These are phyloP conservation scores for Chascanopsetta lugubris DNA, from an alignment of 2,113 vertebrate species.

Conservation along the genomic window DNA sequence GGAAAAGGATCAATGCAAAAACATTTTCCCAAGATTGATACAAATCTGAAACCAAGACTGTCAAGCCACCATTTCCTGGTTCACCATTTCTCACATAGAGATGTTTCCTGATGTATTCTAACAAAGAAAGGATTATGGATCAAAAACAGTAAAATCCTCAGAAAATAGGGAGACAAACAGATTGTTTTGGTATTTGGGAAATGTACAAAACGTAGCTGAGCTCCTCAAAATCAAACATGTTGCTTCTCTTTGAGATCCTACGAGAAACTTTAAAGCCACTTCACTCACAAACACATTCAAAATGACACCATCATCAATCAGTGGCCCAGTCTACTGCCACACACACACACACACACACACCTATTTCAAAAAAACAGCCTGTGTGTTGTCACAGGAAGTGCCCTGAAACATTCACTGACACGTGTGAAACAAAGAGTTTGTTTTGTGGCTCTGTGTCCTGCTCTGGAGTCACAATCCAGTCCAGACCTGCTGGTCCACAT, in stretches of 20 bases:
- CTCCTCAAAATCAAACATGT: background rate
- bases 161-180: too few relatives aligned
- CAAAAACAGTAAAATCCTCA: too few relatives aligned
- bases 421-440: background rate
- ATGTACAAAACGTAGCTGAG: too few relatives aligned
- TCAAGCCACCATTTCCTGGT: too few relatives aligned
- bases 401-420: background rate
- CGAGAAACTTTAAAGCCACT: slow-evolving; percentile 14
- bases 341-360: background rate
- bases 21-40: too few relatives aligned
- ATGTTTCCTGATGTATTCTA: too few relatives aligned
- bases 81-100: too few relatives aligned
- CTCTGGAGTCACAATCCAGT: slow-evolving; percentile 25
- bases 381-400: background rate
- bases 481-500: slow-evolving; percentile 1
- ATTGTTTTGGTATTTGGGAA: too few relatives aligned
- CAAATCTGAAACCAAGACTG: too few relatives aligned
- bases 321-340: background rate
- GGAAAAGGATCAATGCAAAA: too few relatives aligned
- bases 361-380: slow-evolving; percentile 4
- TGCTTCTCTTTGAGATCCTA: background rate
- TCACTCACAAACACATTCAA: background rate
- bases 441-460: background rate
- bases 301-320: slow-evolving; percentile 19
- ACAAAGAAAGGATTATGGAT: too few relatives aligned